Evolutionary conservation across 2,797 vertebrate genomes (phyloP).

Genomic region (Pristis pectinata): DNA sequence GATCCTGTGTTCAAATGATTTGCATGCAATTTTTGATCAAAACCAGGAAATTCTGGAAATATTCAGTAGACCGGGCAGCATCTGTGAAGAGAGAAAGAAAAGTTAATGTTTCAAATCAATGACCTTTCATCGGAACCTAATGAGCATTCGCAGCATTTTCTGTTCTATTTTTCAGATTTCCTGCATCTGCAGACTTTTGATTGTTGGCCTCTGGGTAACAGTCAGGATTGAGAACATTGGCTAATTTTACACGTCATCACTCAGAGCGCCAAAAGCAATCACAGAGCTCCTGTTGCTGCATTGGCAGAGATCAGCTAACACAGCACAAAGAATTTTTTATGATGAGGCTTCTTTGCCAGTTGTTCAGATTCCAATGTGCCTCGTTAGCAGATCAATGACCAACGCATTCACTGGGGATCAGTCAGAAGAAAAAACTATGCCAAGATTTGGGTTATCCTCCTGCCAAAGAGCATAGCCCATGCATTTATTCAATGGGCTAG

Average conservation of each 20-base stretch:
- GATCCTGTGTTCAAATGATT: background rate
- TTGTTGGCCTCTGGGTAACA: background rate
- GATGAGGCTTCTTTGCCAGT: background rate
- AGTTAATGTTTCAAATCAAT: no score
- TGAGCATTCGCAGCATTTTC: no score
- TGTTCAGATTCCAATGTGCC: background rate
- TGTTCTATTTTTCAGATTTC: no score
- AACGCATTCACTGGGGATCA: background rate
- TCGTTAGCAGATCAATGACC: slow-evolving; percentile 2
- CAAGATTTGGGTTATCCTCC: slow-evolving; percentile 2
- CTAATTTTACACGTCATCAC: background rate
- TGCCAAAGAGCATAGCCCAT: slow-evolving; percentile 21
- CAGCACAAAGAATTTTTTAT: background rate
- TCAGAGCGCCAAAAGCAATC: background rate
- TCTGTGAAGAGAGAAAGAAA: no score
- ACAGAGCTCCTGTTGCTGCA: background rate
- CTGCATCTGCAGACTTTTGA: no score
- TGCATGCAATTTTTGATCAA: no score
- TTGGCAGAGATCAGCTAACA: background rate
- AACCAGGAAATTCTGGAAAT: no score
- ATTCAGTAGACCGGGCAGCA: no score
- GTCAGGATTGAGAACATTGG: background rate
- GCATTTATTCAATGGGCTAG: slow-evolving; percentile 3
- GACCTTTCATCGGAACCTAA: no score
- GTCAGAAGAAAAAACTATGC: background rate